phyloP scores from a whole-genome alignment of 1,140 invertebrate species.

The Sycophaga agraensis region DNA sequence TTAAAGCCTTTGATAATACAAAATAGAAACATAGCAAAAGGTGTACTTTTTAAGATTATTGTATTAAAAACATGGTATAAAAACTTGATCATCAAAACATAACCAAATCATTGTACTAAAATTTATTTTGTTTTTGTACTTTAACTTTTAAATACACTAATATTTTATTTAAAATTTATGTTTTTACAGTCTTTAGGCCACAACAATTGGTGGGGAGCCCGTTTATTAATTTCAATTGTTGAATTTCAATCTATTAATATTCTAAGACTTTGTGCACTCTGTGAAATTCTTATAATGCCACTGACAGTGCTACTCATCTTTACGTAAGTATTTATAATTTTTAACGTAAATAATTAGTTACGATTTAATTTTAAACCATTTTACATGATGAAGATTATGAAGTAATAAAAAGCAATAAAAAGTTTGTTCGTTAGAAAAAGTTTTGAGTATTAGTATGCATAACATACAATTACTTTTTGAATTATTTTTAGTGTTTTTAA shows the following conservation, averaged over 20 bases:
- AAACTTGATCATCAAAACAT: too few relatives aligned
- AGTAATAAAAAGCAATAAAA: not conserved
- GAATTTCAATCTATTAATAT: constrained; percentile 87
- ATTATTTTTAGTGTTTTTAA: not conserved
- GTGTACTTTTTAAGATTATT: too few relatives aligned
- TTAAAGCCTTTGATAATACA: too few relatives aligned
- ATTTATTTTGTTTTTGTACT: too few relatives aligned
- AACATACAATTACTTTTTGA: too few relatives aligned
- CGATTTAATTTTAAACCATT: not conserved
- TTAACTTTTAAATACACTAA: too few relatives aligned
- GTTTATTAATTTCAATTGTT: constrained; percentile 81
- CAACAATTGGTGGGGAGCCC: constrained; percentile 84
- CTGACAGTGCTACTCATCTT: constrained; percentile 80
- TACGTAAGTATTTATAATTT: constrained; percentile 67
- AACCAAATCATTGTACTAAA: too few relatives aligned
- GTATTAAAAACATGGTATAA: too few relatives aligned
- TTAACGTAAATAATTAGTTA: not conserved
- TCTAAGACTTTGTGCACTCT: constrained; percentile 80
- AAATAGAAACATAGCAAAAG: too few relatives aligned
- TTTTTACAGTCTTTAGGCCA: constrained; percentile 76
- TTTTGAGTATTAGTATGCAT: too few relatives aligned
- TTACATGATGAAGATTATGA: too few relatives aligned
- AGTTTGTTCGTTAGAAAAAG: not conserved
- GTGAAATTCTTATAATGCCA: constrained; percentile 93
- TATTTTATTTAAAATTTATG: too few relatives aligned